Conservation (phyloP, 2,113 vertebrate genomes). For the Hiodon alosoides region DNA sequence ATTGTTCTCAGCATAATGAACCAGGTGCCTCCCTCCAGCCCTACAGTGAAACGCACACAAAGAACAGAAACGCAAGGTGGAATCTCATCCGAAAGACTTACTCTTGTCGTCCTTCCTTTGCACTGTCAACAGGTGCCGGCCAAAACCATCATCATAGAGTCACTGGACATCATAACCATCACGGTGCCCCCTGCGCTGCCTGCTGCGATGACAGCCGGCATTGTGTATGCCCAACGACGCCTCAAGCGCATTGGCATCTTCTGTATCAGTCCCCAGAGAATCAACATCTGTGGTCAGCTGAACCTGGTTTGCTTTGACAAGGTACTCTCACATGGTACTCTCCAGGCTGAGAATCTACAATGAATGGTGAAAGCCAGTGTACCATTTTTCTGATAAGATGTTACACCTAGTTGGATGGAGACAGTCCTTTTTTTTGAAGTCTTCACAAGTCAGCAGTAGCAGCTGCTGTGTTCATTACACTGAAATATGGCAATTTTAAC, state of each 20-base stretch:
- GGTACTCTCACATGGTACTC: slow-evolving; percentile 51
- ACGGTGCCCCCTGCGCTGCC: slow-evolving; percentile 94
- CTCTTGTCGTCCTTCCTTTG: not conserved
- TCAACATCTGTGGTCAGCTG: slow-evolving; percentile 95
- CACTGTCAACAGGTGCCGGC: slow-evolving; percentile 62
- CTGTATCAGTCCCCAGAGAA: slow-evolving; percentile 95
- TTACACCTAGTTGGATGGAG: too few relatives aligned
- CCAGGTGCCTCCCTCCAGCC: slow-evolving; percentile 66
- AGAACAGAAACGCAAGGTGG: not conserved
- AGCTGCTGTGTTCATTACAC: too few relatives aligned
- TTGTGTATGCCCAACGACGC: slow-evolving; percentile 90
- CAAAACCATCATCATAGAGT: slow-evolving; percentile 82
- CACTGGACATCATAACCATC: slow-evolving; percentile 96
- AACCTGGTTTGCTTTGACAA: slow-evolving; percentile 98
- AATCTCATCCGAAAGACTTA: not conserved
- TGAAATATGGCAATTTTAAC: not conserved
- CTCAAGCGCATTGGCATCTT: slow-evolving; percentile 86
- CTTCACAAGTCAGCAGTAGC: too few relatives aligned
- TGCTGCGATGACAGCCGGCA: slow-evolving; percentile 93
- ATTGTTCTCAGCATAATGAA: slow-evolving; percentile 80
- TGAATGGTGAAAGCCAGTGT: too few relatives aligned
- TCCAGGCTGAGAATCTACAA: too few relatives aligned
- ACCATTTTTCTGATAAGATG: too few relatives aligned
- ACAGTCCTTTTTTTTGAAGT: too few relatives aligned
- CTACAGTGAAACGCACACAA: not conserved